phyloP scores from a whole-genome alignment of 2,888 invertebrate species.

The Venustoraphidia nigricollis region DNA sequence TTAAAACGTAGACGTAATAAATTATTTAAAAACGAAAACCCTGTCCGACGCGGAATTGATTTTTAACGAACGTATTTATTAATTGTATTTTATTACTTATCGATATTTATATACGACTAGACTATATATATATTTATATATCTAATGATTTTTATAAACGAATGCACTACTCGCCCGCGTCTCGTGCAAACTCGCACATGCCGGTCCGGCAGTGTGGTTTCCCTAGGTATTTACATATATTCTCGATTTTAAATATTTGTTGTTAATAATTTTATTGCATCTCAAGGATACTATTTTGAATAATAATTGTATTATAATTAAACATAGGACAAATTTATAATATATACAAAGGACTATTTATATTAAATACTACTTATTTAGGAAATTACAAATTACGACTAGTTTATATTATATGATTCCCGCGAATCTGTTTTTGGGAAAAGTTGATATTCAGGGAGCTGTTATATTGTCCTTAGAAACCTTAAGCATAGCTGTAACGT shows the following conservation, averaged over 20 bases:
- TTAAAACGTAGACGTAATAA: not conserved
- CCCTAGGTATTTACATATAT: slow-evolving; percentile 1
- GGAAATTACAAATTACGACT: slow-evolving; percentile 6
- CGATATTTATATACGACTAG: not conserved
- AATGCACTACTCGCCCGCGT: too few relatives aligned
- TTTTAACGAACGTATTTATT: not conserved
- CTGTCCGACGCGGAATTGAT: not conserved
- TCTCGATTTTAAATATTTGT: slow-evolving; percentile 6
- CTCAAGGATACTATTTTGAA: slow-evolving; percentile 4
- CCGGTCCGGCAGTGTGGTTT: not conserved
- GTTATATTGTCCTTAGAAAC: slow-evolving; percentile 4
- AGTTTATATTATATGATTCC: slow-evolving; percentile 4
- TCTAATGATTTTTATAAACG: not conserved
- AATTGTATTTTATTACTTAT: not conserved
- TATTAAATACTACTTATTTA: slow-evolving; percentile 3
- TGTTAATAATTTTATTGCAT: slow-evolving; percentile 3
- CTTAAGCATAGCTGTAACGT: not conserved
- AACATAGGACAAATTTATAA: slow-evolving; percentile 3
- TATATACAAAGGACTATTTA: slow-evolving; percentile 3
- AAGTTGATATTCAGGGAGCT: slow-evolving; percentile 5
- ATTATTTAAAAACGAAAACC: not conserved
- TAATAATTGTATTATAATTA: slow-evolving; percentile 3
- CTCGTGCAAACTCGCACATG: not conserved
- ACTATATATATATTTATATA: not conserved
- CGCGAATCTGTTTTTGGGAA: slow-evolving; percentile 3